Conservation (phyloP, 2,797 vertebrate species). For the Trachurus trachurus region DNA sequence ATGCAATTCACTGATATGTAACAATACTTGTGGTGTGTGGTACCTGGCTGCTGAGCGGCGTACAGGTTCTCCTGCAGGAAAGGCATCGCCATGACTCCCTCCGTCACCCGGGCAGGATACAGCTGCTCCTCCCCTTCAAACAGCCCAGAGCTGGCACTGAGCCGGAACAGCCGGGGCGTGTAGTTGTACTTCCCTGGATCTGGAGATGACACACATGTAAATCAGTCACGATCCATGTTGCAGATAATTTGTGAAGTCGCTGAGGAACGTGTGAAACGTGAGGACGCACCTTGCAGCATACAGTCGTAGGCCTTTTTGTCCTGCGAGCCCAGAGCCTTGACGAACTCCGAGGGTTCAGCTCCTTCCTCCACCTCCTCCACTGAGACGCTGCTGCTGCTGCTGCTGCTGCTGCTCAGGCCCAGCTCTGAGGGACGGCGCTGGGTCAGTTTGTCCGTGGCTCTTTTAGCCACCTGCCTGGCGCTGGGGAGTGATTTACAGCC, state of each 20-base stretch:
- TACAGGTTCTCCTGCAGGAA: constrained; percentile 89
- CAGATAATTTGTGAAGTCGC: not conserved
- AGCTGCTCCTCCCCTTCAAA: constrained; percentile 85
- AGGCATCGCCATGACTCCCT: constrained; percentile 86
- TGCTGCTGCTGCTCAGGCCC: constrained; percentile 77
- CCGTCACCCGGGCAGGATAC: constrained; percentile 73
- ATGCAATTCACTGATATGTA: not conserved
- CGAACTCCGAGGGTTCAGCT: constrained; percentile 80
- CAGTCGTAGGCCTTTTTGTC: constrained; percentile 88
- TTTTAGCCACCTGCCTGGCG: constrained; percentile 81
- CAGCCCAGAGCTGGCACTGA: constrained; percentile 83
- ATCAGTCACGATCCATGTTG: not conserved
- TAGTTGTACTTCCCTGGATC: constrained; percentile 90
- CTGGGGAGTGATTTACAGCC: constrained; percentile 83
- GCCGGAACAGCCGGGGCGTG: constrained; percentile 84
- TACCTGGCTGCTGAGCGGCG: constrained; percentile 86
- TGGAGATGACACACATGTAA: constrained; percentile 56
- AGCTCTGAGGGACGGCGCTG: constrained; percentile 81
- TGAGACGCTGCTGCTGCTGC: constrained; percentile 68
- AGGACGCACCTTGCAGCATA: constrained; percentile 86
- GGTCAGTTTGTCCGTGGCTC: constrained; percentile 79
- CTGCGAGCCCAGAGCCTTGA: constrained; percentile 77
- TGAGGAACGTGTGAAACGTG: not conserved
- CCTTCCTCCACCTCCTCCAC: constrained; percentile 87
- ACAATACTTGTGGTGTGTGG: not conserved